phyloP scores from a whole-genome alignment of 2,113 vertebrate genomes.

The Leucosticte australis region DNA sequence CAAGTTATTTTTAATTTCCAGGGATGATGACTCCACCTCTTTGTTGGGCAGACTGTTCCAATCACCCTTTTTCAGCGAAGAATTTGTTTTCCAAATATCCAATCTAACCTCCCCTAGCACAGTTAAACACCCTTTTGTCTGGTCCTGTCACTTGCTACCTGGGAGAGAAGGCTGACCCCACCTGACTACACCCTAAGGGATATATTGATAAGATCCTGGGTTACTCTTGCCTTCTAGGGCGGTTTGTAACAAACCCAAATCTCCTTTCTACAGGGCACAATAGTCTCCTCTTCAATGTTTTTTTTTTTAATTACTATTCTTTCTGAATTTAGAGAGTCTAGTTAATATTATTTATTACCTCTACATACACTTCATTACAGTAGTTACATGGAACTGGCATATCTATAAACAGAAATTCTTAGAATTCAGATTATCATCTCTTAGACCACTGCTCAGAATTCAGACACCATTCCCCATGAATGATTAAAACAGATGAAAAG shows the following conservation, averaged over 20 bases:
- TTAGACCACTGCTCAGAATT: neutral
- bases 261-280: neutral
- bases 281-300: fast-evolving
- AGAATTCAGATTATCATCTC: neutral
- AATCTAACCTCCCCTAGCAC: neutral
- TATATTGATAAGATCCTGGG: neutral
- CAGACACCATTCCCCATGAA: neutral
- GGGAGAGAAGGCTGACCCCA: neutral
- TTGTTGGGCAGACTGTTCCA: neutral
- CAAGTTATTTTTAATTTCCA: neutral
- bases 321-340: neutral
- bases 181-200: neutral
- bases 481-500: neutral
- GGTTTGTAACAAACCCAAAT: neutral
- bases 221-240: neutral
- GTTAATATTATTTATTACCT: neutral
- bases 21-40: neutral
- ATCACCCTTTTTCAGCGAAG: neutral
- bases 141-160: neutral
- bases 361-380: neutral
- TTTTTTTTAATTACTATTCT: neutral
- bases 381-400: neutral
- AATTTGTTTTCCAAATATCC: neutral
- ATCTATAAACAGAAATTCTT: neutral
- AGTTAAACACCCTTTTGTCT: neutral